phyloP scores from a whole-genome alignment of 2,113 vertebrate genomes.

The Proteles cristata region DNA sequence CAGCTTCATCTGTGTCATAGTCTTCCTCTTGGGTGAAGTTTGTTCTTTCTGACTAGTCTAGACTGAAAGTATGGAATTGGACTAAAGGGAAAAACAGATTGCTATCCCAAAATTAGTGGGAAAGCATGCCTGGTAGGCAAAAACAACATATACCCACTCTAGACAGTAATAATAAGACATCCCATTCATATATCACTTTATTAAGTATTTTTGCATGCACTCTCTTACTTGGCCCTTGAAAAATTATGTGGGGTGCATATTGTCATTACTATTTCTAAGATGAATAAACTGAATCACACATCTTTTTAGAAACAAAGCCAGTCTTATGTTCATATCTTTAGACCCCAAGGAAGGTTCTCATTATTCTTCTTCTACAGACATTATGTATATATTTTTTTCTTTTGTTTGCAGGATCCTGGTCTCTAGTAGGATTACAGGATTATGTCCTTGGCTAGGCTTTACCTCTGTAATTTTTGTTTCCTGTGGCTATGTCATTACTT shows the following conservation, averaged over 20 bases:
- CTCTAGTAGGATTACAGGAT: not conserved
- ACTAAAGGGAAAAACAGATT: not conserved
- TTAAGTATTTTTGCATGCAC: not conserved
- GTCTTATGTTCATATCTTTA: not conserved
- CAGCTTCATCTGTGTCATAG: not conserved
- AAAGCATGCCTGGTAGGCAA: not conserved
- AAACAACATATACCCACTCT: not conserved
- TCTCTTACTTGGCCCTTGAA: not conserved
- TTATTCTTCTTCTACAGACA: not conserved
- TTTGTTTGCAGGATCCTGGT: not conserved
- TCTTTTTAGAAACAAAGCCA: not conserved
- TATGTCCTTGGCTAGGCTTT: not conserved
- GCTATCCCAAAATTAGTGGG: not conserved
- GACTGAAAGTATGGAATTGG: not conserved
- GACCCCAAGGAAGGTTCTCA: not conserved
- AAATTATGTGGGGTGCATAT: not conserved
- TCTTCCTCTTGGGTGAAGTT: not conserved
- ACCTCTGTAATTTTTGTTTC: not conserved
- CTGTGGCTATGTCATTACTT: not conserved
- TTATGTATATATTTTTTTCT: not conserved
- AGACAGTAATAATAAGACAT: not conserved
- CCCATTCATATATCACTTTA: not conserved
- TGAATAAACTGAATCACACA: not conserved
- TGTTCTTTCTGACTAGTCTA: not conserved
- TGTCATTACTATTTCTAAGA: conserved; percentile 17